phyloP scores from a whole-genome alignment of 1,140 invertebrate genomes.

The Habropoda laboriosa region DNA sequence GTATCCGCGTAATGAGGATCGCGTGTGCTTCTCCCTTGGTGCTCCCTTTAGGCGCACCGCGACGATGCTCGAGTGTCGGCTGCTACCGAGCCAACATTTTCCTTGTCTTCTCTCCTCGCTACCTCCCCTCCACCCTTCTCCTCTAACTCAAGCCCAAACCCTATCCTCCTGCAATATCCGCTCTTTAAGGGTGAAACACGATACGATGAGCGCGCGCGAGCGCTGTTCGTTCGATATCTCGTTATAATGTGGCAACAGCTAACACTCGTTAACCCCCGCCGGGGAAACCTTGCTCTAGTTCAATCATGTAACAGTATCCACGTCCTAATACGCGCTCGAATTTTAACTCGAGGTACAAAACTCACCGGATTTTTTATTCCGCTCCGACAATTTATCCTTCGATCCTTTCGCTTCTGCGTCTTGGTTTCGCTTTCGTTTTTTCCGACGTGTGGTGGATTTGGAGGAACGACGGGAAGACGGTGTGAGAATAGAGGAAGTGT shows the following conservation, averaged over 20 bases:
- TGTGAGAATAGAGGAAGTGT: no score
- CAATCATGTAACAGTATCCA: slow-evolving; percentile 59
- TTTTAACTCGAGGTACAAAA: slow-evolving; percentile 4
- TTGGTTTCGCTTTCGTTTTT: no score
- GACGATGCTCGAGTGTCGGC: slow-evolving; percentile 44
- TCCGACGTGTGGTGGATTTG: no score
- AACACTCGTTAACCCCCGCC: slow-evolving; percentile 73
- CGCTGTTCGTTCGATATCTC: slow-evolving; percentile 72
- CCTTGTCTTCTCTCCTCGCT: slow-evolving; percentile 30
- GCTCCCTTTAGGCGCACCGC: neutral
- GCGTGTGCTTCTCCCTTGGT: slow-evolving; percentile 44
- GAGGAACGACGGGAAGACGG: no score
- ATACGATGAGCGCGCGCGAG: slow-evolving; percentile 62
- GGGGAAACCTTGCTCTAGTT: slow-evolving; percentile 56
- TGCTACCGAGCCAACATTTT: slow-evolving; percentile 50
- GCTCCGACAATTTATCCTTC: no score
- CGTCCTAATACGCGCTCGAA: slow-evolving; percentile 30
- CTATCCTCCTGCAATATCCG: slow-evolving; percentile 59
- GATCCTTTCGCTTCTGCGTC: no score
- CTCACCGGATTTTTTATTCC: no score
- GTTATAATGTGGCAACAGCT: slow-evolving; percentile 71
- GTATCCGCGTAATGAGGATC: slow-evolving; percentile 63
- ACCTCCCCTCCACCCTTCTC: neutral
- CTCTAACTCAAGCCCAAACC: neutral
- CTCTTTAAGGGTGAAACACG: slow-evolving; percentile 77